Evolutionary conservation across 23 tunicate species (phyloP), one percentile per base, ranked within the genome.

Genomic region (Phallusia fumigata): DNA sequence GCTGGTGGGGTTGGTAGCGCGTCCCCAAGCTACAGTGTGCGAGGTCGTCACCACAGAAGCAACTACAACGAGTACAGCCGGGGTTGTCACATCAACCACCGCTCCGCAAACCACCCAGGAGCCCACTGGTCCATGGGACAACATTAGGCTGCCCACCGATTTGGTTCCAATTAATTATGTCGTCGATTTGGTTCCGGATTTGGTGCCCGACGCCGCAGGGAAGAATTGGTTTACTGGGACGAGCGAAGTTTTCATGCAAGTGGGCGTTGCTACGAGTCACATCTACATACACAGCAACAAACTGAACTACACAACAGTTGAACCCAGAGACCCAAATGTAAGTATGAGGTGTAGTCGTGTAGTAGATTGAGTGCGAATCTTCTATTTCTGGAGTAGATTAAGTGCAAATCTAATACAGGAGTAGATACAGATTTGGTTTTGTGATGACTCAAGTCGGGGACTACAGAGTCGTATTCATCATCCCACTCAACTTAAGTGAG

Each of bases 211-310:
- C 53, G 34, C 78, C 18, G 32, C 0, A 8, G 83, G 78, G 22
- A 52, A 77, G 26, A 84, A 89, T 78, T 78, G 80, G 78, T 89
- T 89, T 47, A 80, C 75, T 33, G 94, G 94, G 0, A 83, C 80
- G 10, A 84, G 88, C 53, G 65, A 78, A 2, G 94, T 89, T 18
- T 32, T 10, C 33, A 83, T 82, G 51, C 28, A 22, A 22, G 83
- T 84, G 24, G 36, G 36, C 22, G 30, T 0, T 0, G 36, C 80
- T n/a, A 89, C 94, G 11, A 82, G 49, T 44, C 52, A 35, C 40
- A 64, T 89, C 32, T 33, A 79, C 76, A 89, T 89, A 30, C 94
- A 89, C 78, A 74, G 85, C 76, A 84, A 89, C 81, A 86, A 86
- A 80, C 81, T 86, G 8, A 69, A 88, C 30, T 88, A 76, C 65